A percentile compares a stretch with the other conserved stretches of the same genome.
These are phyloP conservation scores for Mormyrus hasselquistii DNA, from an alignment of 2,797 vertebrate species.

Conservation along the genomic window DNA sequence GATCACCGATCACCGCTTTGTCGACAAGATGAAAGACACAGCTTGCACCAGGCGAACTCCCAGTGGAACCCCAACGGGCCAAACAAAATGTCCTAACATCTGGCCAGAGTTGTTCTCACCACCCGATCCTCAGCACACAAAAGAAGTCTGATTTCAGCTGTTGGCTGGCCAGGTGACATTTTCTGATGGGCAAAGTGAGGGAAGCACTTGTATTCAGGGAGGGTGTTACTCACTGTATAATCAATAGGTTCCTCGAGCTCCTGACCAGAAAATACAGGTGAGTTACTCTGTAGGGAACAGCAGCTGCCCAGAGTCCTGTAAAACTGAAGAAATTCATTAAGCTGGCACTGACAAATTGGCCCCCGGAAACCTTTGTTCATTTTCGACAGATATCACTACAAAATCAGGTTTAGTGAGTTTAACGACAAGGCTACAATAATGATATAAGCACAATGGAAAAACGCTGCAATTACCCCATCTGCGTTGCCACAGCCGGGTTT, in stretches of 20 bases:
- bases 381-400: slow-evolving; percentile 39
- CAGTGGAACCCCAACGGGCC: slow-evolving; percentile 7
- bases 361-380: slow-evolving; percentile 36
- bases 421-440: neutral
- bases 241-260: slow-evolving; percentile 6
- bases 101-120: neutral
- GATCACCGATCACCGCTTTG: slow-evolving; percentile 33
- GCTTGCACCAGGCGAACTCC: slow-evolving; percentile 1
- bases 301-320: neutral
- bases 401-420: neutral
- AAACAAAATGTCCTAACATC: slow-evolving; percentile 18
- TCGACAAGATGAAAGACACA: slow-evolving; percentile 24
- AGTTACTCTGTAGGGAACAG: neutral
- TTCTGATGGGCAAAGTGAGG: neutral
- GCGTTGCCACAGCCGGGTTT: neutral
- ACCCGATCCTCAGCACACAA: neutral
- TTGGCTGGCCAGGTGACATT: neutral
- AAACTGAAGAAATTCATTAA: neutral
- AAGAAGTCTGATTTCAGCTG: neutral
- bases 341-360: neutral
- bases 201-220: neutral
- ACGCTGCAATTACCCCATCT: neutral
- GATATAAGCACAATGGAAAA: neutral
- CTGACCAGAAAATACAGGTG: slow-evolving; percentile 5
- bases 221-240: neutral